Conservation (phyloP, 2,113 vertebrate species). For the Zosterops japonicus region DNA sequence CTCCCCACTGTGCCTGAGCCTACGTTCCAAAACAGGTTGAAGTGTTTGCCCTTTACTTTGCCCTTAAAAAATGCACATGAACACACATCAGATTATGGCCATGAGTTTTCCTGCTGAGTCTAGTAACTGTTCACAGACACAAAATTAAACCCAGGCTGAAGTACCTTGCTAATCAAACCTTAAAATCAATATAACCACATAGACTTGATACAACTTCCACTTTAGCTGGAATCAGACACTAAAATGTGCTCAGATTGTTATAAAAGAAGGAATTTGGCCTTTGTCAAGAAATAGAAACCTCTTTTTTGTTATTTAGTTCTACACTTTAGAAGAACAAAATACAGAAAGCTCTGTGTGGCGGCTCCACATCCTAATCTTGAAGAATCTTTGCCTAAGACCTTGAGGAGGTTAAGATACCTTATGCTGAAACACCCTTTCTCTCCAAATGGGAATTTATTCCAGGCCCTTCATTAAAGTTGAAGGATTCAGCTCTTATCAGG, state of each 20-base stretch:
- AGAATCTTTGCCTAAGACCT: neutral
- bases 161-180: neutral
- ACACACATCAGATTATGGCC: neutral
- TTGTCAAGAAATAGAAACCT: neutral
- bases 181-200: neutral
- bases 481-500: neutral
- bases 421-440: conserved; percentile 12
- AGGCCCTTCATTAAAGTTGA: conserved; percentile 28
- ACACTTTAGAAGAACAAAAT: neutral
- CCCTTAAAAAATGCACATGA: neutral
- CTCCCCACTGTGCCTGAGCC: neutral
- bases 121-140: neutral
- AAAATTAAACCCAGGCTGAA: conserved; percentile 13
- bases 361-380: neutral
- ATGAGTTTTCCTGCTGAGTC: neutral
- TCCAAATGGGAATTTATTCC: conserved; percentile 43
- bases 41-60: neutral
- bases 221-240: neutral
- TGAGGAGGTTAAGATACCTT: neutral
- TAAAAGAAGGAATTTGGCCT: neutral
- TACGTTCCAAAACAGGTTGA: neutral
- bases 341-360: neutral
- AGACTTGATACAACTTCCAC: neutral
- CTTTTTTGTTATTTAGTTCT: conserved; percentile 7
- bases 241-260: neutral